Evolutionary conservation across 2,113 vertebrate genomes (phyloP), one percentile per base, ranked within the genome.

Genomic region (Gopherus evgoodei): DNA sequence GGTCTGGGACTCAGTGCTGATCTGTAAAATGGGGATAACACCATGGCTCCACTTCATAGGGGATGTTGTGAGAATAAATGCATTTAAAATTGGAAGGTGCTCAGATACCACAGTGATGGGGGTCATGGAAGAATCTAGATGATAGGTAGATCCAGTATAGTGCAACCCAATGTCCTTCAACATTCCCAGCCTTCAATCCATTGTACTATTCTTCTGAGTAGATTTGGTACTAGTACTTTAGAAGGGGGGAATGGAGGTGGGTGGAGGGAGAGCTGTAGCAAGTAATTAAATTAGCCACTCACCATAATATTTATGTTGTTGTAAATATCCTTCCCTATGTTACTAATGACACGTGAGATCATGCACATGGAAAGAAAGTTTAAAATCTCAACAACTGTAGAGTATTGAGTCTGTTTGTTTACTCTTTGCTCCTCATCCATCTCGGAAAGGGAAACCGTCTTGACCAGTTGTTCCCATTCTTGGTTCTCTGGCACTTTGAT

Each of bases 51-150:
- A 86, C 76, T 81, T 38, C 91, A 53, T 50, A 89, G 62, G 56
- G 84, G 84, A 29, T 56, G 89, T 13, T 89, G 16, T 87, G 81
- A 96, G 93, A 69, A 86, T 47, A 38, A 94, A 50, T 35, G 84
- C 10, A 53, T 89, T 59, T 87, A 89, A 89, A 93, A 87, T 52
- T 69, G 87, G 89, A 42, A 57, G 24, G 76, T 94, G 52, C 78
- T 59, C 44, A 90, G 93, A 59, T 29, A 38, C 47, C 90, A 27
- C 54, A 84, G 42, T 29, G 89, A 93, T 87, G 89, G 44, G 19
- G 79, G 27, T 17, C 25, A 19, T 4, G 72, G 17, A 81, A 90
- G 90, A 86, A 42, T 50, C 84, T 83, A 49, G 14, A 59, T 27
- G 57, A n/a, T 17, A 69, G 27, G 38, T 59, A 81, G 56, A 31